Conservation (phyloP, 2,797 vertebrate genomes). For the Taenioides sp. region DNA sequence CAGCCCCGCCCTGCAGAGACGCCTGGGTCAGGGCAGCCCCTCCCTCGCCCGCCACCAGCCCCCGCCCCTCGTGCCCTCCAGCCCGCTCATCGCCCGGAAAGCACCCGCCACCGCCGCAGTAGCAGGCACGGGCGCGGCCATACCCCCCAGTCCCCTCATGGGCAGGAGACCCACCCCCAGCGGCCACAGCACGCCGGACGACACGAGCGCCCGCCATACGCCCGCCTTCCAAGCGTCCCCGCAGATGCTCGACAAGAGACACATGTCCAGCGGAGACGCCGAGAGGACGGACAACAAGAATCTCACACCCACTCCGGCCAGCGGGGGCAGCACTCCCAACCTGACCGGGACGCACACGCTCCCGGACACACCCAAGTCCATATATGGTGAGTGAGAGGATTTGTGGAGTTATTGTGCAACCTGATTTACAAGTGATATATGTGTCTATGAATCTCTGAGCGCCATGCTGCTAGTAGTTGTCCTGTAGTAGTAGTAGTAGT, state of each 20-base stretch:
- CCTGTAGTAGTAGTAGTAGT: too few relatives aligned
- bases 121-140: slow-evolving; percentile 1
- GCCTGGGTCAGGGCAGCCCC: slow-evolving; percentile 79
- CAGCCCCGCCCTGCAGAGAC: slow-evolving; percentile 87
- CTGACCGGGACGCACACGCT: slow-evolving; percentile 82
- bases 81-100: slow-evolving; percentile 72
- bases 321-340: slow-evolving; percentile 74
- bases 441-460: not conserved
- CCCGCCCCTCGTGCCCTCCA: slow-evolving; percentile 42
- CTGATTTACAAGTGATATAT: not conserved
- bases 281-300: slow-evolving; percentile 86
- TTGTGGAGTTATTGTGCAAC: not conserved
- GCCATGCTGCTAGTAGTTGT: too few relatives aligned
- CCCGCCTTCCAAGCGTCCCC: slow-evolving; percentile 87
- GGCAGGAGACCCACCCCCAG: slow-evolving; percentile 75
- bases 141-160: slow-evolving; percentile 82
- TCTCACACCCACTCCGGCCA: slow-evolving; percentile 69
- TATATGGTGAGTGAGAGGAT: slow-evolving; percentile 81
- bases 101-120: not conserved
- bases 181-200: slow-evolving; percentile 82
- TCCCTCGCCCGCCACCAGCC: slow-evolving; percentile 52
- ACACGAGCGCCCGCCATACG: slow-evolving; percentile 83
- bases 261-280: slow-evolving; percentile 85
- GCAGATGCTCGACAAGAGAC: slow-evolving; percentile 87
- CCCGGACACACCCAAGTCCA: slow-evolving; percentile 88